Conservation (phyloP, 2,888 invertebrate genomes). For the Ophioninae sp. region DNA sequence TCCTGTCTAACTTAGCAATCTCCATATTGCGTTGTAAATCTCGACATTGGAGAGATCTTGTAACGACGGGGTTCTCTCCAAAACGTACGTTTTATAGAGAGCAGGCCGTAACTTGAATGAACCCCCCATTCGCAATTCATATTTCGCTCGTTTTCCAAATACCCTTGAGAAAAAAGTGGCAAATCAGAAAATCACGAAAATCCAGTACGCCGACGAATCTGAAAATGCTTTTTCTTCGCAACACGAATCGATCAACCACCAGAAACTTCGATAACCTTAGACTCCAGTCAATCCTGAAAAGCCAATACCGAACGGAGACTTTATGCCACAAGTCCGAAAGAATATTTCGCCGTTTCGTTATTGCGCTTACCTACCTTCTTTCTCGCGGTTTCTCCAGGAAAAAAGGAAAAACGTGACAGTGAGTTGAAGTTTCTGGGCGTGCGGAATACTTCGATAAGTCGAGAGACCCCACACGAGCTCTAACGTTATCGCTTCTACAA, state of each 20-base stretch:
- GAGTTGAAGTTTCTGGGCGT: slow-evolving; percentile 53
- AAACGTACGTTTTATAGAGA: no score
- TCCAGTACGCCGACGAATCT: neutral
- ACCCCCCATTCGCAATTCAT: no score
- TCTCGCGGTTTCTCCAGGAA: neutral
- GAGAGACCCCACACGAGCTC: slow-evolving; percentile 26
- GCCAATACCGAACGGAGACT: slow-evolving; percentile 36
- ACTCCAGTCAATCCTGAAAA: slow-evolving; percentile 16
- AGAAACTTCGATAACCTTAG: slow-evolving; percentile 24
- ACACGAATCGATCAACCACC: slow-evolving; percentile 6
- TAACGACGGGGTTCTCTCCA: no score
- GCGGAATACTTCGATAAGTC: slow-evolving; percentile 51
- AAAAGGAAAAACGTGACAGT: slow-evolving; percentile 8
- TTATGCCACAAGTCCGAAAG: slow-evolving; percentile 28
- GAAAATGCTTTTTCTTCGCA: slow-evolving; percentile 1
- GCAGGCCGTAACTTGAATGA: no score
- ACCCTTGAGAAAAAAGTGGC: no score
- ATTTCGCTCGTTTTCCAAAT: no score
- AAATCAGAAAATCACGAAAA: neutral
- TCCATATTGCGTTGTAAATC: no score
- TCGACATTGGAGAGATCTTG: no score
- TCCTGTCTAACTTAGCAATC: no score
- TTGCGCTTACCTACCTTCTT: neutral
- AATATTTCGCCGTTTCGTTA: slow-evolving; percentile 43
- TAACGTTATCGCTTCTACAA: slow-evolving; percentile 9